Evolutionary conservation across 1,140 invertebrate genomes (phyloP).

Genomic region (Nasonia vitripennis): DNA sequence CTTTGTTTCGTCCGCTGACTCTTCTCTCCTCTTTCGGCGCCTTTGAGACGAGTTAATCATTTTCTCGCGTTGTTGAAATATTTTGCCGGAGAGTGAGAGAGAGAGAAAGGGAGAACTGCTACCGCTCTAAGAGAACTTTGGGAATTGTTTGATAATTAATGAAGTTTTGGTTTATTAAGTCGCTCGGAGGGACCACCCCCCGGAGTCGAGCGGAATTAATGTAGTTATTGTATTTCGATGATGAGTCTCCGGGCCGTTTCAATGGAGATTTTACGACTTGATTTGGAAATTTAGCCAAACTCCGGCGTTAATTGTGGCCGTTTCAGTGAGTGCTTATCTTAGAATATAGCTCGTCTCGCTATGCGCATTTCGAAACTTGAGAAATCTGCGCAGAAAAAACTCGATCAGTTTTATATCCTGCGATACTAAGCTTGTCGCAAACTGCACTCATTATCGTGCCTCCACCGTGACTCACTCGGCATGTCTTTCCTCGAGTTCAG

Average conservation of each 20-base stretch:
- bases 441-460: no score
- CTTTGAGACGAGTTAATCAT: constrained; percentile 39
- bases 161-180: constrained; percentile 35
- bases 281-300: background rate
- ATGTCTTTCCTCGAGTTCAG: no score
- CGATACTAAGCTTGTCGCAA: no score
- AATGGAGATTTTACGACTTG: background rate
- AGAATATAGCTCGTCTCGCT: no score
- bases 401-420: background rate
- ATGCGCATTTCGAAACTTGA: no score
- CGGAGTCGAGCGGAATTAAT: constrained; percentile 3
- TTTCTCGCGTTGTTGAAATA: constrained; percentile 43
- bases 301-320: background rate
- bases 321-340: background rate
- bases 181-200: background rate
- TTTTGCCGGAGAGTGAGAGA: constrained; percentile 16
- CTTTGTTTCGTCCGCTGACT: background rate
- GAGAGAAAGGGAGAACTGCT: background rate
- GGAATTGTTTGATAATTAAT: constrained; percentile 37
- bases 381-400: background rate
- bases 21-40: background rate
- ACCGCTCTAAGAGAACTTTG: constrained; percentile 9
- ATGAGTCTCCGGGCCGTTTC: background rate
- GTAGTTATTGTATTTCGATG: constrained; percentile 13
- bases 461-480: no score